These are phyloP conservation scores for Andricus grossulariae DNA, from an alignment of 1,140 invertebrate species.

Conservation along the genomic window DNA sequence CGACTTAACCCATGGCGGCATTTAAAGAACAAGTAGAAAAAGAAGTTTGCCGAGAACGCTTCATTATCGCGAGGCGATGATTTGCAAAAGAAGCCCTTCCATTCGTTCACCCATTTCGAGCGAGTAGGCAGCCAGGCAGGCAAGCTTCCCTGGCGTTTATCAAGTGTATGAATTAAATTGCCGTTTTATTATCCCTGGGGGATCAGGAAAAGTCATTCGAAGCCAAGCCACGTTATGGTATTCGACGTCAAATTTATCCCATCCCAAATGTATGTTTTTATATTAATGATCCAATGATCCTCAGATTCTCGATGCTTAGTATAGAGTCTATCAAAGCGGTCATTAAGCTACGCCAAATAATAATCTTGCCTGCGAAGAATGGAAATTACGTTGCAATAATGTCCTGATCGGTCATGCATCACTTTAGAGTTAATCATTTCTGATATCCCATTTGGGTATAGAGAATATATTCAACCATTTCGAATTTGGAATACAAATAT, in stretches of 20 bases:
- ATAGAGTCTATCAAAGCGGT: background rate
- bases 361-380: too few species aligned
- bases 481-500: too few species aligned
- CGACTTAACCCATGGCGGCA: background rate
- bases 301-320: too few species aligned
- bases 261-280: conserved; percentile 20
- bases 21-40: conserved; percentile 32
- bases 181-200: conserved; percentile 73
- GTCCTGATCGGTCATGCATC: too few species aligned
- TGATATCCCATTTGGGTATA: too few species aligned
- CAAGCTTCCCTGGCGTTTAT: conserved; percentile 63
- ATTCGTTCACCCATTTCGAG: conserved; percentile 57
- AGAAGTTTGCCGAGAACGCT: conserved; percentile 35
- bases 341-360: too few species aligned
- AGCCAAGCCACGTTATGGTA: conserved; percentile 43
- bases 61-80: conserved; percentile 64
- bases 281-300: background rate
- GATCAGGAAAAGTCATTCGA: conserved; percentile 48
- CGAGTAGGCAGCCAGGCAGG: conserved; percentile 44
- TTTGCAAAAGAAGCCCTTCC: conserved; percentile 73
- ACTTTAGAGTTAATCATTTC: too few species aligned
- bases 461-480: too few species aligned
- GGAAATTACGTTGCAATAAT: too few species aligned
- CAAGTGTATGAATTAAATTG: conserved; percentile 77
- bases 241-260: conserved; percentile 36